Percentiles rank a stretch among this genome's conserved stretches.
Conservation (phyloP, 2,888 invertebrate genomes). For the Hirtodrosophila confusa region DNA sequence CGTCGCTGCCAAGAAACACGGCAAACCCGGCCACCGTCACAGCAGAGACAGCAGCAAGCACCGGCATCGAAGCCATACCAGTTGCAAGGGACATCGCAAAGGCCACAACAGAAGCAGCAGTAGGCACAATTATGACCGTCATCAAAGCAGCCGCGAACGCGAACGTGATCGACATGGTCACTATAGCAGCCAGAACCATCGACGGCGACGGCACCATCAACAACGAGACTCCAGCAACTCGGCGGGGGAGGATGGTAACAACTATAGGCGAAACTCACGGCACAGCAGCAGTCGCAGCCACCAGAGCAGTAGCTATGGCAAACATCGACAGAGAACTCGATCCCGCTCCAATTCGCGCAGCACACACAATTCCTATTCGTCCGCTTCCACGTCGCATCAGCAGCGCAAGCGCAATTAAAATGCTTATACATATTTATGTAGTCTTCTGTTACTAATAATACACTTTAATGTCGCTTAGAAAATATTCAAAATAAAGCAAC, state of each 20-base stretch:
- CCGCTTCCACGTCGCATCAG: conserved; percentile 59
- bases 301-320: conserved; percentile 48
- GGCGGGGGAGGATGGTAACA: conserved; percentile 55
- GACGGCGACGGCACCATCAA: conserved; percentile 36
- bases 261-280: conserved; percentile 50
- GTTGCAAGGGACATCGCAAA: conserved; percentile 27
- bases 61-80: conserved; percentile 25
- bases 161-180: conserved; percentile 34
- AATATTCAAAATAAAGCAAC: conserved; percentile 29
- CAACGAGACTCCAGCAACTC: conserved; percentile 71
- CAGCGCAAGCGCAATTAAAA: conserved; percentile 62
- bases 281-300: conserved; percentile 55
- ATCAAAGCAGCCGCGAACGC: conserved; percentile 22
- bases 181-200: conserved; percentile 33
- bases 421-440: conserved; percentile 12
- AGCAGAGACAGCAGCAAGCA: conserved; percentile 34
- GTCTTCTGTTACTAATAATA: too few species aligned
- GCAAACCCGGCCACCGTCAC: conserved; percentile 24
- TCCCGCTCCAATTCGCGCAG: conserved; percentile 81
- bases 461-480: conserved; percentile 39
- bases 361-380: conserved; percentile 68
- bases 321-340: conserved; percentile 56
- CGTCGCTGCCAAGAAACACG: conserved; percentile 42
- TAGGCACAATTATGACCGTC: conserved; percentile 35
- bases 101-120: conserved; percentile 32